Evolutionary conservation across 2,113 vertebrate genomes (phyloP), one percentile per base, ranked within the genome.

Genomic region (Kryptolebias marmoratus): DNA sequence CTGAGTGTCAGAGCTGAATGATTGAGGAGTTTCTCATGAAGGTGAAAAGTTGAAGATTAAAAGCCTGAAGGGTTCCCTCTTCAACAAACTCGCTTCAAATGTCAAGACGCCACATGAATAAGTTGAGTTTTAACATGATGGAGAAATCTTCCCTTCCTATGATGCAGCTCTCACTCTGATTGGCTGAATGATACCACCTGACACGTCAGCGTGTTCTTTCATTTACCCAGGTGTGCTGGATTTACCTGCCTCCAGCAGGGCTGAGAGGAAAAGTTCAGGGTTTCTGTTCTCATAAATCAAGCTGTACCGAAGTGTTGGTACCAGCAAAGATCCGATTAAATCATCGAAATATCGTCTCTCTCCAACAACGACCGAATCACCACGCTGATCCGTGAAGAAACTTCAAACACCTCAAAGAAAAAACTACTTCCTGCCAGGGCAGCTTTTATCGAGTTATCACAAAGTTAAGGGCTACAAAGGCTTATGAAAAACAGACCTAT

Each of bases 31-130:
- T 30, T 4, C 27, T 28, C 22, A 28, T 4, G 30, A 10, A 65
- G 65, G 50, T 73, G 55, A 77, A 62, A 52, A 58, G 28, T 57
- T 42, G 11, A 5, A 32, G 11, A n/a, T 65, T 53, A 27, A 27
- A 12, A 1, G 10, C 30, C 7, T n/a, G 2, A 55, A 8, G 36
- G 42, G 49, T 72, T 36, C 45, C 2, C 5, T 62, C 54, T 32
- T n/a, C 6, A 16, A 16, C 18, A 28, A 39, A 53, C 53, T 28
- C 11, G 52, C 30, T 16, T 8, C 8, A 28, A 44, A n/a, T 18
- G 5, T 30, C 50, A 58, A n/a, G 44, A 61, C 67, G 42, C 14
- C 31, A 56, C 39, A 61, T 64, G 48, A 79, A 68, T 79, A 30
- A 55, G 11, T 14, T 18, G 50, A 53, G 64, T 30, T 50, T 28